These are phyloP conservation scores for Neopipo cinnamomea DNA, from an alignment of 2,113 vertebrate species.

Conservation along the genomic window DNA sequence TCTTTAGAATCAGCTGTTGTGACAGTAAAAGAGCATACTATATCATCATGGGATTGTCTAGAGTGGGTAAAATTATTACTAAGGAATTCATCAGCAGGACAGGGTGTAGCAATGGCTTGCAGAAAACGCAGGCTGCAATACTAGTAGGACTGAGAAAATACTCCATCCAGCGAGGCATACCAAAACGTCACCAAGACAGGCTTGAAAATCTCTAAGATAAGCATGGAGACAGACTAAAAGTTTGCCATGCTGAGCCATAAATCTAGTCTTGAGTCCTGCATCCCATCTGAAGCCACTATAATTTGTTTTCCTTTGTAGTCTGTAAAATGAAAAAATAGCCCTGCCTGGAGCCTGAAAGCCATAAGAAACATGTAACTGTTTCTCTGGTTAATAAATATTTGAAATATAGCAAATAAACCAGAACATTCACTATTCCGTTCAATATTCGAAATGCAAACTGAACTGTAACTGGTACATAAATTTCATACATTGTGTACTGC, in stretches of 20 bases:
- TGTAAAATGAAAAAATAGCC: not conserved
- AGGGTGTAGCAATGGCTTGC: not conserved
- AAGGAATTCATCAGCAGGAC: not conserved
- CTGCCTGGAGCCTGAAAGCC: not conserved
- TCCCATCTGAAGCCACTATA: not conserved
- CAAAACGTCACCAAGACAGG: not conserved
- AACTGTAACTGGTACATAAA: not conserved
- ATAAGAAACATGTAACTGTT: not conserved
- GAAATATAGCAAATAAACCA: not conserved
- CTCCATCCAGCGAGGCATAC: not conserved
- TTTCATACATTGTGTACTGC: not conserved
- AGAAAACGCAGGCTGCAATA: not conserved
- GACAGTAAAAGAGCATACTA: not conserved
- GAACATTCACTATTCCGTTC: not conserved
- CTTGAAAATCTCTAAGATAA: not conserved
- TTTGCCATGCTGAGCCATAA: not conserved
- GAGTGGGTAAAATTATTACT: not conserved
- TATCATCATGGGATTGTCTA: not conserved
- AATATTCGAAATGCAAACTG: not conserved
- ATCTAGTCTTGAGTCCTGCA: not conserved
- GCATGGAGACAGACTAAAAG: not conserved
- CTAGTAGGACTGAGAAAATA: not conserved
- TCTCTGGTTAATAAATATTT: not conserved
- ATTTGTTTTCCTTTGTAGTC: not conserved
- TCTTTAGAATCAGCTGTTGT: not conserved